These are phyloP conservation scores for Thelaira solivaga DNA, from an alignment of 2,888 invertebrate species.

Conservation along the genomic window DNA sequence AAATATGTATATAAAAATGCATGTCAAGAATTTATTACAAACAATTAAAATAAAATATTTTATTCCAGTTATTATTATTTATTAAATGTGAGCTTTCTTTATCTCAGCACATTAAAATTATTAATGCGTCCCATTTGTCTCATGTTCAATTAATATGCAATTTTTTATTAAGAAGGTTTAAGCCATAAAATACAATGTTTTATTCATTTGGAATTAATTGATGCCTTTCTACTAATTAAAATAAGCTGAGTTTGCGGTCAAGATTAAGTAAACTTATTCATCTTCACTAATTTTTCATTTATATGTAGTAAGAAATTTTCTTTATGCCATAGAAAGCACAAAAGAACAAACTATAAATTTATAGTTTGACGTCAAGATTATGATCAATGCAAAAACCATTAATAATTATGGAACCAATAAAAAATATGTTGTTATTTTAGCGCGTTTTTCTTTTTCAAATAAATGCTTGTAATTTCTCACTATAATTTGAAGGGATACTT, in stretches of 20 bases:
- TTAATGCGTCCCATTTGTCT: neutral
- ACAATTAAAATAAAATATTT: too few relatives aligned
- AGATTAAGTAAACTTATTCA: neutral
- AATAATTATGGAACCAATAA: too few relatives aligned
- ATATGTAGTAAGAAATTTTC: neutral
- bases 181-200: neutral
- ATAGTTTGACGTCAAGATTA: slow-evolving; percentile 26
- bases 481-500: too few relatives aligned
- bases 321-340: too few relatives aligned
- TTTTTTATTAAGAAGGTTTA: slow-evolving; percentile 27
- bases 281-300: neutral
- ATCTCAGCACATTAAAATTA: neutral
- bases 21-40: too few relatives aligned
- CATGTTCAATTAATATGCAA: slow-evolving; percentile 26
- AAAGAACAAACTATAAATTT: neutral
- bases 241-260: neutral
- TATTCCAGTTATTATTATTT: too few relatives aligned
- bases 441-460: too few relatives aligned
- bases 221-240: slow-evolving; percentile 19
- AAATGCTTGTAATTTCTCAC: too few relatives aligned
- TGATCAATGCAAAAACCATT: neutral
- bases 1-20: too few relatives aligned
- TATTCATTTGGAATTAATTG: slow-evolving; percentile 35
- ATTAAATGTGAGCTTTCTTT: too few relatives aligned
- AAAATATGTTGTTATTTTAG: too few relatives aligned